Conservation (phyloP, 1,140 invertebrate genomes). For the Temnothorax nylanderi region DNA sequence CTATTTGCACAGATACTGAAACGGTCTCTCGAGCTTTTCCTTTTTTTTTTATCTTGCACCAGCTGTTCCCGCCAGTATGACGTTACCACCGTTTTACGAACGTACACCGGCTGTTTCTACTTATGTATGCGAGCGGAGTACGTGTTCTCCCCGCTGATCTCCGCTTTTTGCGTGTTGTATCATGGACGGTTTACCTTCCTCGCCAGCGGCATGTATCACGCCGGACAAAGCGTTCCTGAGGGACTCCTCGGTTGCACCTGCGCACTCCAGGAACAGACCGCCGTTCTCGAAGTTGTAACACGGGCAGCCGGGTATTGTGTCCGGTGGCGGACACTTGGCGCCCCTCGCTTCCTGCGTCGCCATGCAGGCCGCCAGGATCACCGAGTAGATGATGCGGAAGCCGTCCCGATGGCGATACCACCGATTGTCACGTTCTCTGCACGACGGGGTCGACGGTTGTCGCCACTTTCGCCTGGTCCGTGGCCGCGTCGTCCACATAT, state of each 20-base stretch:
- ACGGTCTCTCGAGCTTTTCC: background rate
- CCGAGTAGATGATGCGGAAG: constrained; percentile 76
- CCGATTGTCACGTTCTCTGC: constrained; percentile 53
- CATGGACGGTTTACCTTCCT: constrained; percentile 70
- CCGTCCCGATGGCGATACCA: constrained; percentile 61
- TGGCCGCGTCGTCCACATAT: constrained; percentile 79
- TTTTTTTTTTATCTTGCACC: constrained; percentile 15
- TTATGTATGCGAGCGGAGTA: constrained; percentile 51
- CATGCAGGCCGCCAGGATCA: constrained; percentile 74
- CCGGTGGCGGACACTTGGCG: constrained; percentile 82
- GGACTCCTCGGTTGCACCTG: constrained; percentile 89
- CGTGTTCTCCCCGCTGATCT: constrained; percentile 36
- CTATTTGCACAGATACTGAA: constrained; percentile 6
- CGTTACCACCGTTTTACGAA: constrained; percentile 1
- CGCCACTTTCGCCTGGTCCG: constrained; percentile 78
- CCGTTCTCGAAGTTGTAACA: constrained; percentile 97
- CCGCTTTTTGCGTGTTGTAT: constrained; percentile 48
- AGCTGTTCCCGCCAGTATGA: constrained; percentile 20
- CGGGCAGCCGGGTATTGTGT: constrained; percentile 88
- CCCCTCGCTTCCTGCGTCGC: constrained; percentile 71
- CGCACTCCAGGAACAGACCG: constrained; percentile 95
- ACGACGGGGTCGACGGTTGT: constrained; percentile 63
- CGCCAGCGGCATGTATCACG: constrained; percentile 71
- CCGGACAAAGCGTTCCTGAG: constrained; percentile 79
- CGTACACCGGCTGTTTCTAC: constrained; percentile 23